Conservation (phyloP, 2,888 invertebrate species). For the Petrolisthes cinctipes region DNA sequence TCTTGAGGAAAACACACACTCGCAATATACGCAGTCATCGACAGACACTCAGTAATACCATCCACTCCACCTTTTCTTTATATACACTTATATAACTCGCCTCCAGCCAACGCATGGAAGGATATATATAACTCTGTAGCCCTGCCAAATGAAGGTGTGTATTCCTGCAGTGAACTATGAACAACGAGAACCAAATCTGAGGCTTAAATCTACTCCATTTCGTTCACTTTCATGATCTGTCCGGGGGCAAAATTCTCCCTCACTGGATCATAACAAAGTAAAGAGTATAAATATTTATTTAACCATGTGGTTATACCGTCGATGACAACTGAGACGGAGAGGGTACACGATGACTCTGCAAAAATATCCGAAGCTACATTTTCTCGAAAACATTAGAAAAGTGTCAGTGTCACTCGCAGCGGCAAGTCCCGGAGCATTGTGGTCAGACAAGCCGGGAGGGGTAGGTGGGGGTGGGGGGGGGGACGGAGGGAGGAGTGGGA, state of each 20-base stretch:
- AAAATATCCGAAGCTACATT: slow-evolving; percentile 13
- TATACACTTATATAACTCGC: too few species aligned
- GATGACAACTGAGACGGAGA: background rate
- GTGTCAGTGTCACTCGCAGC: slow-evolving; percentile 2
- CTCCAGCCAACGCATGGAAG: too few species aligned
- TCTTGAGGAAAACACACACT: too few species aligned
- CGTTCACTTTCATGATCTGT: slow-evolving; percentile 23
- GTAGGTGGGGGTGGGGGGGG: background rate
- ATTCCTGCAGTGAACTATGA: too few species aligned
- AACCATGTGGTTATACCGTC: background rate
- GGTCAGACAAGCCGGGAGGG: slow-evolving; percentile 5
- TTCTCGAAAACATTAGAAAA: slow-evolving; percentile 2
- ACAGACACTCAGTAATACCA: too few species aligned
- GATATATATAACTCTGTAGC: too few species aligned
- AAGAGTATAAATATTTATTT: background rate
- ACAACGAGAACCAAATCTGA: background rate
- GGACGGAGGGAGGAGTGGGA: background rate
- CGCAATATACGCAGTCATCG: too few species aligned
- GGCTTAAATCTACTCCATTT: background rate
- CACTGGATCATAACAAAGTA: background rate
- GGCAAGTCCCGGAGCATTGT: slow-evolving; percentile 4
- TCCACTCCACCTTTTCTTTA: too few species aligned
- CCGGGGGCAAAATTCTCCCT: background rate
- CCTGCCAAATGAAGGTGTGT: too few species aligned
- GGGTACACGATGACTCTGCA: background rate